Evolutionary conservation across 1,140 invertebrate genomes (phyloP).

Genomic region (Heliconius congener): DNA sequence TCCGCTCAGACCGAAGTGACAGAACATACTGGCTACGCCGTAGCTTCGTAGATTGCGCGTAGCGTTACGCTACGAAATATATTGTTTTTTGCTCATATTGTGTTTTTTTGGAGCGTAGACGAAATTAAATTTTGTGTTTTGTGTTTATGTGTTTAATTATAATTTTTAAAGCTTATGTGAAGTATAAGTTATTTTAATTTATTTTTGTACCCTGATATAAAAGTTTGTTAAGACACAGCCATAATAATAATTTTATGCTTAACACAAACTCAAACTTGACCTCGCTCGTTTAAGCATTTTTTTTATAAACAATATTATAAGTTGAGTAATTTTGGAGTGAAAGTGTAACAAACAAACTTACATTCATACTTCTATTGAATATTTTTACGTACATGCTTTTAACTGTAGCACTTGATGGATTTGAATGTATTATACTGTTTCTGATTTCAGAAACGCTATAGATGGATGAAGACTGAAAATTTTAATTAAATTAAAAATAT

Average conservation of each 20-base stretch:
- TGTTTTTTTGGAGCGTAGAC: not conserved
- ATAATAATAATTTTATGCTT: no score
- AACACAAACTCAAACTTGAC: no score
- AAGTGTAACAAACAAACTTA: no score
- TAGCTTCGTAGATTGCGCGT: constrained; percentile 49
- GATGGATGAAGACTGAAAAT: no score
- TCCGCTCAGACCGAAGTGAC: constrained; percentile 42
- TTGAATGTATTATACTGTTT: not conserved
- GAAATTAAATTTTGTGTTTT: not conserved
- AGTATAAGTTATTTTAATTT: not conserved
- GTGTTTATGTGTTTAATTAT: not conserved
- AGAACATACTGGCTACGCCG: constrained; percentile 49
- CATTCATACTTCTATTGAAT: no score
- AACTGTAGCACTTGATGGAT: not conserved
- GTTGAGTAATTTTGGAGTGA: no score
- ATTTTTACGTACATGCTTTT: not conserved
- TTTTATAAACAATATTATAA: no score
- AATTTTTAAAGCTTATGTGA: not conserved
- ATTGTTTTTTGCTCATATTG: constrained; percentile 18
- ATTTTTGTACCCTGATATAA: not conserved
- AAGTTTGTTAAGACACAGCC: no score
- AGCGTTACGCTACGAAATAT: constrained; percentile 35
- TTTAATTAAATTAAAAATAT: no score
- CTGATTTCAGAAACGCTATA: not conserved
- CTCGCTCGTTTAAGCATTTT: no score